Conservation (phyloP, 2,797 vertebrate genomes). For the Myotis findleyi region DNA sequence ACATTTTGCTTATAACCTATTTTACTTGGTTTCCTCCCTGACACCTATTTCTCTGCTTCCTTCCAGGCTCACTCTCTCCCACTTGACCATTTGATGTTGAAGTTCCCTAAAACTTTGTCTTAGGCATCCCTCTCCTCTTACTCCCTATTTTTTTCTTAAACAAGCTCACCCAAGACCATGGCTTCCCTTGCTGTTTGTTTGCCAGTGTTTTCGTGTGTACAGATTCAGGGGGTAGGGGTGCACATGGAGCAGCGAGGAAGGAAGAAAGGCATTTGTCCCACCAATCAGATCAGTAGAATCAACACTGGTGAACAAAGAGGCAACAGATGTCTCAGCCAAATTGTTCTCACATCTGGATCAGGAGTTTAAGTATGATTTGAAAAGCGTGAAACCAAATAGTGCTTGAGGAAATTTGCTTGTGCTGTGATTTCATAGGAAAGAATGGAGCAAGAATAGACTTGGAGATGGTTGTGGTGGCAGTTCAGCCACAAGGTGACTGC, state of each 20-base stretch:
- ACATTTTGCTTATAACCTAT: background rate
- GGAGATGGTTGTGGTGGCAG: background rate
- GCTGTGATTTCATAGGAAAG: constrained; percentile 56
- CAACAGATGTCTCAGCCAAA: constrained; percentile 53
- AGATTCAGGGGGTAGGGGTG: background rate
- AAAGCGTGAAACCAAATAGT: constrained; percentile 41
- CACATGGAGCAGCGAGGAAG: background rate
- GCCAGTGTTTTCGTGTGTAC: background rate
- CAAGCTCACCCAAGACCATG: background rate
- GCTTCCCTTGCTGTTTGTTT: background rate
- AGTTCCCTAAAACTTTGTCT: background rate
- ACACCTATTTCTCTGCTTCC: background rate
- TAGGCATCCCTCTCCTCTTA: background rate
- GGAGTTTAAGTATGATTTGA: constrained; percentile 1
- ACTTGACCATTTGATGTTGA: background rate
- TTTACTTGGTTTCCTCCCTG: background rate
- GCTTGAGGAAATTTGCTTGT: background rate
- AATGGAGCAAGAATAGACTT: background rate
- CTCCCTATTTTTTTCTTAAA: background rate
- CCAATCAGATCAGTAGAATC: background rate
- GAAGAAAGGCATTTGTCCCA: background rate
- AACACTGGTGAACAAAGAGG: background rate
- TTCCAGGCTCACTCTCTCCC: background rate
- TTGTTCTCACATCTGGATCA: constrained; percentile 52
- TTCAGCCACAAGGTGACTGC: background rate